Percentiles rank a stretch among this genome's conserved stretches.
Conservation (phyloP, 2,797 vertebrate species). For the Odontamblyopus rebecca region DNA sequence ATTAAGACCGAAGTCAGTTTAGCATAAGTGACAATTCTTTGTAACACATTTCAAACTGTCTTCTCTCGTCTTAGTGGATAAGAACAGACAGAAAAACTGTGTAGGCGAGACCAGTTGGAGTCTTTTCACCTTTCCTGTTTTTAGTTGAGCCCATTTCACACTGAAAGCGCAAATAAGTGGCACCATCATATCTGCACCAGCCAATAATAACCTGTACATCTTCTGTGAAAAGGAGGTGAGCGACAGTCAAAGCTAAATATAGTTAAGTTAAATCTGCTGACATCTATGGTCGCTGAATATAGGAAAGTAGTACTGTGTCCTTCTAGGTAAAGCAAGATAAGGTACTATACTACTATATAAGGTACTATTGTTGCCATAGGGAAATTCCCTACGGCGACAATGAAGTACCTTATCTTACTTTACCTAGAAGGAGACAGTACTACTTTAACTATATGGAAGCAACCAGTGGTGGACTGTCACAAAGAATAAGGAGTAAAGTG, state of each 20-base stretch:
- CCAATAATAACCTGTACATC: slow-evolving; percentile 1
- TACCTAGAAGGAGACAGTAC: too few relatives aligned
- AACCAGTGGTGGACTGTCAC: too few relatives aligned
- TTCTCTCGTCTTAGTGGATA: neutral
- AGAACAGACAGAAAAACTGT: slow-evolving; percentile 15
- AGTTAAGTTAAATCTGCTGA: neutral
- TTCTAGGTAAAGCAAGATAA: neutral
- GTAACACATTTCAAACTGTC: neutral
- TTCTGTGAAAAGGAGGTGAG: neutral
- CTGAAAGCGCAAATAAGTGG: slow-evolving; percentile 13
- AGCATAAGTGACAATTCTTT: neutral
- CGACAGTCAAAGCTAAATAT: neutral
- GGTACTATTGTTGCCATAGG: too few relatives aligned
- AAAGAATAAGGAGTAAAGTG: too few relatives aligned
- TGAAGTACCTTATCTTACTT: too few relatives aligned
- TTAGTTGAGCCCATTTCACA: slow-evolving; percentile 40
- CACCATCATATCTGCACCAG: too few relatives aligned
- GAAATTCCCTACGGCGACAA: too few relatives aligned
- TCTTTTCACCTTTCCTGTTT: slow-evolving; percentile 1
- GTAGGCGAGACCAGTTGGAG: neutral
- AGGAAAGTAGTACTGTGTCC: too few relatives aligned
- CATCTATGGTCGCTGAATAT: neutral
- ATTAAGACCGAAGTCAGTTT: too few relatives aligned
- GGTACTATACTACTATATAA: too few relatives aligned
- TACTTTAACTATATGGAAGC: too few relatives aligned